Base-by-base conservation (phyloP, 2,113 vertebrate genomes). In the Podilymbus podiceps region DNA sequence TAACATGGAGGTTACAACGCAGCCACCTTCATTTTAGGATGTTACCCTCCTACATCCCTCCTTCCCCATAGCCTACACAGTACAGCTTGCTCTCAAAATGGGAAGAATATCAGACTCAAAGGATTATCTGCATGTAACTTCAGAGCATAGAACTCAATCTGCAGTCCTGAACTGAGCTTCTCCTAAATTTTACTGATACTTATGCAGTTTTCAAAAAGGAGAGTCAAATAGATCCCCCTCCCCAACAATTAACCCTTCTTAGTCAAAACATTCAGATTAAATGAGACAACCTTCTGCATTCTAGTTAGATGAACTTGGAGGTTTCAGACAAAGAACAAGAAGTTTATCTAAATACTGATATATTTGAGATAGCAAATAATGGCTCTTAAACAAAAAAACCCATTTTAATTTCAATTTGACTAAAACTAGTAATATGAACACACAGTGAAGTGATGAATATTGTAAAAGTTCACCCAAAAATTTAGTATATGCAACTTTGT, bases 31-130 rank as follows among this genome's bases (percentile, higher is more conserved):
- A 58, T 19, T 72, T 73, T 24, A 50, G 24, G 44, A 59, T 17
- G 27, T 33, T 33, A 42, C 7, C 7, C 10, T 27, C 15, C 22
- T 13, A 18, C 18, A 53, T 9, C 18, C 1, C 3, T 64, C 62
- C 38, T 72, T 27, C 47, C 21, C 9, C 13, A 25, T 0, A 25
- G 35, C 15, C n/a, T 18, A 5, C 1, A 0, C 56, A 68, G 50
- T 60, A 68, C 19, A n/a, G n/a, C 23, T 59, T 2, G 0, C 75
- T 46, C 38, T 50, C 56, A 47, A 67, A 86, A 58, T 4, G 4
- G 14, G 12, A 63, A 68, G 7, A 28, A 6, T 20, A 78, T 35
- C 60, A 55, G 33, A 74, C 25, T 33, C 60, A 42, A 84, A 78
- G 14, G 28, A 53, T 56, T 77, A 76, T 6, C 23, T 49, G 35